Evolutionary conservation across 2,113 vertebrate species (phyloP).

Genomic region (Oncorhynchus clarkii): DNA sequence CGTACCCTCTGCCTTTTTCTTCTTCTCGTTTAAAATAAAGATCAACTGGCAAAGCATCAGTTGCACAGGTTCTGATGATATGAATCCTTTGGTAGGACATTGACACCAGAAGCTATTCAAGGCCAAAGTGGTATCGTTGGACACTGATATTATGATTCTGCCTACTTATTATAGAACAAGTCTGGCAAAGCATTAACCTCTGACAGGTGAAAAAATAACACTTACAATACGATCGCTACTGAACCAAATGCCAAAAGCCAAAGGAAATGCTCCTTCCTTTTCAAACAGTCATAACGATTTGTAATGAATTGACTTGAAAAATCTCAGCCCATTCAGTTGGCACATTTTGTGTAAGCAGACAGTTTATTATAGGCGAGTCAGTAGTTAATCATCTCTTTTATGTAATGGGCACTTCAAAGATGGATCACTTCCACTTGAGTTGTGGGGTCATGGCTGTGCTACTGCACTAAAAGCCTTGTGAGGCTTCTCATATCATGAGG

Average conservation of each 20-base stretch:
- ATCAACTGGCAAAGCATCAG: too few relatives aligned
- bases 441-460: slow-evolving; percentile 30
- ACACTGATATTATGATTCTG: too few relatives aligned
- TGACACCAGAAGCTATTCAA: too few relatives aligned
- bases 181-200: neutral
- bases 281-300: neutral
- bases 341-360: slow-evolving; percentile 27
- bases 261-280: neutral
- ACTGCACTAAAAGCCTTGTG: slow-evolving; percentile 42
- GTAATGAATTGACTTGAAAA: slow-evolving; percentile 1
- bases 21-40: too few relatives aligned
- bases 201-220: neutral
- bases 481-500: slow-evolving; percentile 38
- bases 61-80: too few relatives aligned
- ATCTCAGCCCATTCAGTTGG: slow-evolving; percentile 6
- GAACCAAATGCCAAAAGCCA: neutral
- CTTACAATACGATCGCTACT: neutral
- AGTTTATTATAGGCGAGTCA: slow-evolving; percentile 26
- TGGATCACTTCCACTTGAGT: slow-evolving; percentile 40
- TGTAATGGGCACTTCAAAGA: slow-evolving; percentile 41
- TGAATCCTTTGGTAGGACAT: too few relatives aligned
- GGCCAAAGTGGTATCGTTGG: too few relatives aligned
- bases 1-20: too few relatives aligned
- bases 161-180: neutral
- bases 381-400: slow-evolving; percentile 42